Conservation (phyloP, 2,797 vertebrate genomes). For the Sebastes itinus region DNA sequence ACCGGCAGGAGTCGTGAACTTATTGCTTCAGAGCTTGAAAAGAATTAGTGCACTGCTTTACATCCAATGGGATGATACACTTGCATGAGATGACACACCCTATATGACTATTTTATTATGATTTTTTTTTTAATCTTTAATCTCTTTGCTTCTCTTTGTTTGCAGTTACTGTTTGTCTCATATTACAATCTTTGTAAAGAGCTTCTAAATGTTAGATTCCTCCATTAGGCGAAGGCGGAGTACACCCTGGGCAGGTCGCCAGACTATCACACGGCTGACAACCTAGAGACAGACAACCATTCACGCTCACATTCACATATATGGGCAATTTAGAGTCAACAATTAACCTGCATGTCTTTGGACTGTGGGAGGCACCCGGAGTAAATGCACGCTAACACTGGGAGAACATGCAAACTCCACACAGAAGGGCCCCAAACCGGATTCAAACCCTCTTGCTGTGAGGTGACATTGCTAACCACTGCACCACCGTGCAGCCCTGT, state of each 20-base stretch:
- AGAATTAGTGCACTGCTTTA: background rate
- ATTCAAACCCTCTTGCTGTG: too few species aligned
- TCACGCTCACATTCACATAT: too few species aligned
- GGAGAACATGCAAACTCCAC: too few species aligned
- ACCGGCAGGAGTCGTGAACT: background rate
- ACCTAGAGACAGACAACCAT: too few species aligned
- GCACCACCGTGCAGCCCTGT: too few species aligned
- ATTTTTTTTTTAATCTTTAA: background rate
- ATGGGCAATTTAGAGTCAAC: background rate
- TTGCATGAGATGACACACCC: background rate
- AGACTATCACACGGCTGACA: too few species aligned
- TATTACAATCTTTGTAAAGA: background rate
- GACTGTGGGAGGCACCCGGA: too few species aligned
- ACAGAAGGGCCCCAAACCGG: too few species aligned
- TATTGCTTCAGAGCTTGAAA: background rate
- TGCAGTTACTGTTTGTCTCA: background rate
- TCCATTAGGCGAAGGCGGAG: rapidly evolving
- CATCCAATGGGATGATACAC: background rate
- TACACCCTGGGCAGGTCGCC: rapidly evolving
- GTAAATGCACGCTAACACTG: too few species aligned
- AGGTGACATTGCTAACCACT: too few species aligned
- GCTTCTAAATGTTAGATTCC: background rate
- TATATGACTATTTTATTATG: background rate
- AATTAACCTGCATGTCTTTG: too few species aligned
- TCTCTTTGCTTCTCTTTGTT: background rate